Evolutionary conservation across 2,113 vertebrate genomes (phyloP).

Genomic region (Ciconia boyciana): DNA sequence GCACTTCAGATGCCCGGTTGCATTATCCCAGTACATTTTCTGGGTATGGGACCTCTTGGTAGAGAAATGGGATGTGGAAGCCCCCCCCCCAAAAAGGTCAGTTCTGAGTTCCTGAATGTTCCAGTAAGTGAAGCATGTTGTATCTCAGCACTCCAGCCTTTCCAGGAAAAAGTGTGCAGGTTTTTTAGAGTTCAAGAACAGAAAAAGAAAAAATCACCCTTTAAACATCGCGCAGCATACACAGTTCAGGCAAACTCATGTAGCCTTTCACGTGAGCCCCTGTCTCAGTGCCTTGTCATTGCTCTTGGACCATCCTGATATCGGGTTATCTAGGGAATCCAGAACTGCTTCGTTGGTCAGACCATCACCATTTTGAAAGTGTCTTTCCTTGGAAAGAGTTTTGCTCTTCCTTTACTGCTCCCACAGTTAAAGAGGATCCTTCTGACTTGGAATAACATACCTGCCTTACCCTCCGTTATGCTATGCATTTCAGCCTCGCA

Average conservation of each 20-base stretch:
- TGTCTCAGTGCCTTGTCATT: neutral
- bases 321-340: neutral
- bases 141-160: neutral
- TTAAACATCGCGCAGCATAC: neutral
- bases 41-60: neutral
- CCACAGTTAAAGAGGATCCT: neutral
- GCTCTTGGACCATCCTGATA: neutral
- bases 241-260: neutral
- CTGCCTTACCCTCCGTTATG: neutral
- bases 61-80: neutral
- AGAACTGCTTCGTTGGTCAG: neutral
- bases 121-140: accelerated
- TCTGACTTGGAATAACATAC: neutral
- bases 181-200: neutral
- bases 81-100: neutral
- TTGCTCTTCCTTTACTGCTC: neutral
- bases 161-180: neutral
- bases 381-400: neutral
- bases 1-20: neutral
- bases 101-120: neutral
- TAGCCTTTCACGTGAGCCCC: neutral
- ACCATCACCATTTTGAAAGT: neutral
- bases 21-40: neutral
- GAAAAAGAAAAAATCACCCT: neutral
- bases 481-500: neutral